Conservation (phyloP, 2,888 invertebrate species). For the Acholoe squamosa region DNA sequence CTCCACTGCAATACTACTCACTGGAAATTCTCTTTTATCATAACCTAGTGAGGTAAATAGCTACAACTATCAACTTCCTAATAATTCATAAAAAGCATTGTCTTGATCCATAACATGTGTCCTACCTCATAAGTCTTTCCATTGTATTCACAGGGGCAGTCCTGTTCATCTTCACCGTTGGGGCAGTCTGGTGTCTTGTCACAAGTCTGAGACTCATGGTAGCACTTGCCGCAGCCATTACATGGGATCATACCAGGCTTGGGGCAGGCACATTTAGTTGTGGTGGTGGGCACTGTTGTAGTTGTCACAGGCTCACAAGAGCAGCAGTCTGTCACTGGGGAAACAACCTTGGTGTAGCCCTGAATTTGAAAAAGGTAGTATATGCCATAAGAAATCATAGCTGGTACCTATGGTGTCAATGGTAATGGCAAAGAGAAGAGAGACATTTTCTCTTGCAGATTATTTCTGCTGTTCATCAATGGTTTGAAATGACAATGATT, state of each 20-base stretch:
- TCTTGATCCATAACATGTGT: too few relatives aligned
- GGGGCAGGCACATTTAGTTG: conserved; percentile 30
- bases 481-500: too few relatives aligned
- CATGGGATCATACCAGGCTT: conserved; percentile 5
- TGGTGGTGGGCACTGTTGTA: neutral
- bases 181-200: conserved; percentile 50
- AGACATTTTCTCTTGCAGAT: too few relatives aligned
- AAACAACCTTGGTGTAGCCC: conserved; percentile 41
- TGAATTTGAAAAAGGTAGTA: neutral
- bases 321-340: conserved; percentile 49
- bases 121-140: conserved; percentile 36
- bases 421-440: too few relatives aligned
- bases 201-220: conserved; percentile 8
- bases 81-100: too few relatives aligned
- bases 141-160: conserved; percentile 18
- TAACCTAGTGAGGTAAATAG: too few relatives aligned
- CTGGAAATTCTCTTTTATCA: too few relatives aligned
- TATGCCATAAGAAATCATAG: too few relatives aligned
- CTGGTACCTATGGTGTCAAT: too few relatives aligned
- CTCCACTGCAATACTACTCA: too few relatives aligned
- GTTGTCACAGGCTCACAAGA: conserved; percentile 37
- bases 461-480: too few relatives aligned
- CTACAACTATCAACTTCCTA: too few relatives aligned
- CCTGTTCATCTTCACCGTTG: conserved; percentile 30
- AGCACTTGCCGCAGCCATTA: neutral